Evolutionary conservation across 2,888 invertebrate species (phyloP), one percentile per base, ranked within the genome.

Genomic region (Drosophila stalkeri): DNA sequence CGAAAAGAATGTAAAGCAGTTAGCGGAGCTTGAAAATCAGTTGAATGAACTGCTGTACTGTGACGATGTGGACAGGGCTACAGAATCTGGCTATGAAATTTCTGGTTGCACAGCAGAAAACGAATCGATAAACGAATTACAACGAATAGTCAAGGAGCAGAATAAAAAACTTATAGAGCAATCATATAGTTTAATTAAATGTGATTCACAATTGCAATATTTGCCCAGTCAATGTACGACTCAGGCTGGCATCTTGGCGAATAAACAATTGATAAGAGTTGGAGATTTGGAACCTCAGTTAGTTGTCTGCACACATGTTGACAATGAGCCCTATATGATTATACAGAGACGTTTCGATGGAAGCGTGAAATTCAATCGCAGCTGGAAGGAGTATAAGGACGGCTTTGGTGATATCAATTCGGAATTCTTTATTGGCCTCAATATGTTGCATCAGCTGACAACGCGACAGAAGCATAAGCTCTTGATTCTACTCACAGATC

Each of bases 361-460:
- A 1, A 33, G 3, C 5, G 60, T 41, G 1, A 11, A 60, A 14
- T 72, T 74, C 11, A 67, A 73, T 31, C 52, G 59, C 11, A 67
- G 49, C 31, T 67, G 72, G 72, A 8, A 16, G 9, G 72, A 60
- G 7, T 56, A 51, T 11, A 56, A 23, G 9, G 11, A 55, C 0
- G 67, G 67, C 3, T 63, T 74, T 23, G 72, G 72, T 2, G 2
- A 44, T 31, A 0, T 23, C 5, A 2, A 14, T 12, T 31, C 46
- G 9, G 67, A 74, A 16, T 60, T 46, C 23, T 74, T 74, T n/a
- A 60, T 74, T 18, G 73, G 67, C 0, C 51, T 67, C 2, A 35
- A 56, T 1, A 12, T 2, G 7, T 33, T 74, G 3, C 49, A 72
- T 46, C 18, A 31, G 18, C 39, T 74, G 11, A 72, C 73, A 14